Conservation (phyloP, 2,888 invertebrate species). For the Megastigmus dorsalis region DNA sequence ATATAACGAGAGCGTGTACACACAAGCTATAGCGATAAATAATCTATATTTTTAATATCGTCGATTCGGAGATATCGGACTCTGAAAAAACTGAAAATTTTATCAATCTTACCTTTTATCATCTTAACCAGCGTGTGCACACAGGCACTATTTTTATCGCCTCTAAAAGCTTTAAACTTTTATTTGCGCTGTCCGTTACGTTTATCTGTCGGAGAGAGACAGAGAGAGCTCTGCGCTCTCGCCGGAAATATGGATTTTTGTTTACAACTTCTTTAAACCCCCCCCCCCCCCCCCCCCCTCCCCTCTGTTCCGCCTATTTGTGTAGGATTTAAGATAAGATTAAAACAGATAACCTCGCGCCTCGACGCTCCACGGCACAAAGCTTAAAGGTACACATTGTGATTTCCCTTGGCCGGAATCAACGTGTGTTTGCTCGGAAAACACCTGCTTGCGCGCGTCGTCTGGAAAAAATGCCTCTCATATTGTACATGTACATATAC, state of each 20-base stretch:
- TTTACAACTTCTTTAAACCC: slow-evolving; percentile 37
- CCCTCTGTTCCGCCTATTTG: slow-evolving; percentile 37
- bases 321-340: slow-evolving; percentile 50
- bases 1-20: too few relatives aligned
- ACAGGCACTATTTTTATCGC: too few relatives aligned
- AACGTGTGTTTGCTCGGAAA: slow-evolving; percentile 33
- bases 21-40: too few relatives aligned
- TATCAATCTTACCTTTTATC: too few relatives aligned
- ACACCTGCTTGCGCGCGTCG: slow-evolving; percentile 14
- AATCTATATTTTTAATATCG: slow-evolving; percentile 28
- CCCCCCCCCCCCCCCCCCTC: too few relatives aligned
- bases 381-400: slow-evolving; percentile 45
- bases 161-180: slow-evolving; percentile 1
- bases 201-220: too few relatives aligned
- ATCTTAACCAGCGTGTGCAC: too few relatives aligned
- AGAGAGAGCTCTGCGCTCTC: too few relatives aligned
- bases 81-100: too few relatives aligned
- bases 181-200: not conserved
- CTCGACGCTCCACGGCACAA: not conserved
- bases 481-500: too few relatives aligned
- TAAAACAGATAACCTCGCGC: slow-evolving; percentile 36
- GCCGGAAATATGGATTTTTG: slow-evolving; percentile 46
- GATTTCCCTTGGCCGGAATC: slow-evolving; percentile 44
- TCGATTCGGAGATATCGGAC: not conserved
- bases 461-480: slow-evolving; percentile 24